phyloP scores from a whole-genome alignment of 2,113 vertebrate species.

The Nannobrachium achirus region DNA sequence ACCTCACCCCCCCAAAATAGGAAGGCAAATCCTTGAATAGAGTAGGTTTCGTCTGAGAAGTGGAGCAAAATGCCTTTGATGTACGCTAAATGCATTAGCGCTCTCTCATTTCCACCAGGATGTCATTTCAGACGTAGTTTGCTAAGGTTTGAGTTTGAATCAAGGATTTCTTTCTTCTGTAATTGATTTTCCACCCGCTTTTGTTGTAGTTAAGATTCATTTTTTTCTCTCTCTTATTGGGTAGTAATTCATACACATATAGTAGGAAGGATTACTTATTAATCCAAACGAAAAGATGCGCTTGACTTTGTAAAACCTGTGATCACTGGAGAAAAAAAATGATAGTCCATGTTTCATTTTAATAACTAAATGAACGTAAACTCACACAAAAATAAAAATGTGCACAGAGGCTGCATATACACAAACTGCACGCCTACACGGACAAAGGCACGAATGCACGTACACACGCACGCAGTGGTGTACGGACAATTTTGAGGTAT shows the following conservation, averaged over 20 bases:
- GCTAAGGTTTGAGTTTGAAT: constrained; percentile 44
- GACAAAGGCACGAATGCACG: no score
- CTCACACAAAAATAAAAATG: no score
- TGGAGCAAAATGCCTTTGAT: constrained; percentile 41
- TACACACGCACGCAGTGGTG: no score
- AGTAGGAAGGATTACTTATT: constrained; percentile 11
- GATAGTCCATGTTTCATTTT: not conserved
- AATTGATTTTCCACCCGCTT: constrained; percentile 24
- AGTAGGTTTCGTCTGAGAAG: constrained; percentile 2
- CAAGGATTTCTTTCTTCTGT: constrained; percentile 34
- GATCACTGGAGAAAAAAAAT: not conserved
- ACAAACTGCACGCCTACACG: no score
- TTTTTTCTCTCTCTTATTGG: not conserved
- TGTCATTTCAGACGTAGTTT: constrained; percentile 40
- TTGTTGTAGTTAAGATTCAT: not conserved
- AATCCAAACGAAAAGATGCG: constrained; percentile 20
- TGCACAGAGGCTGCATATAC: no score
- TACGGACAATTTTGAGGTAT: no score
- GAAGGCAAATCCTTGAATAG: constrained; percentile 27
- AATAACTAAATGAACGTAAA: no score
- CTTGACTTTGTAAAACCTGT: constrained; percentile 8
- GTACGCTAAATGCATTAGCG: constrained; percentile 38
- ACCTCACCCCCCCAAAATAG: no score
- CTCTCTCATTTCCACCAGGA: constrained; percentile 25
- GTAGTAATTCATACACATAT: not conserved